A percentile compares a stretch with the other conserved stretches of the same genome.
Evolutionary conservation across 1,140 invertebrate species (phyloP).

Genomic region (Drosophila serrata): DNA sequence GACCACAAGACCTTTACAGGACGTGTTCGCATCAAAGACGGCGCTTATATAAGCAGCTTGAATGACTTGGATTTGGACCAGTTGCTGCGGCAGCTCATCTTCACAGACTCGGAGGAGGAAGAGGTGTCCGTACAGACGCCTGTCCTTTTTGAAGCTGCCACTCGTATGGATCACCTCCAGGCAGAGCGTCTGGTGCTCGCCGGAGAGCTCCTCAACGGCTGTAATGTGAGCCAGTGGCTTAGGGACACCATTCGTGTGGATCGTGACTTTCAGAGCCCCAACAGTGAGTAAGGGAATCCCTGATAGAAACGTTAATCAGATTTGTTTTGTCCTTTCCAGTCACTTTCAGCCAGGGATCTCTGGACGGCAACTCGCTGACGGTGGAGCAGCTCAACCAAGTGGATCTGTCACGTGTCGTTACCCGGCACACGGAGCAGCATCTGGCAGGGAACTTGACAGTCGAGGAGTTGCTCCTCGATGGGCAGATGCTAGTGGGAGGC

Average conservation of each 20-base stretch:
- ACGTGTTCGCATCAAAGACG: constrained; percentile 53
- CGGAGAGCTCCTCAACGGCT: constrained; percentile 57
- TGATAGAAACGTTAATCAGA: background rate
- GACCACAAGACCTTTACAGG: constrained; percentile 68
- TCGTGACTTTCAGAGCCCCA: constrained; percentile 24
- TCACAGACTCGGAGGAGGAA: constrained; percentile 33
- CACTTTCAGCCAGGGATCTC: constrained; percentile 50
- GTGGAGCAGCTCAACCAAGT: constrained; percentile 64
- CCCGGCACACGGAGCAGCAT: constrained; percentile 63
- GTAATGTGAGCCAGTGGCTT: constrained; percentile 67
- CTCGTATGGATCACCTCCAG: constrained; percentile 19
- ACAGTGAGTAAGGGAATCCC: constrained; percentile 16
- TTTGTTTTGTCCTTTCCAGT: constrained; percentile 11
- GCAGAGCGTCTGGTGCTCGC: constrained; percentile 22
- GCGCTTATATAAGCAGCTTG: constrained; percentile 46
- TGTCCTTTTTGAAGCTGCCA: constrained; percentile 47
- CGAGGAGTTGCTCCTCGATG: constrained; percentile 60
- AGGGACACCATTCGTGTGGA: constrained; percentile 68
- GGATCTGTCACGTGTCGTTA: constrained; percentile 60
- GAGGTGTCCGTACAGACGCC: constrained; percentile 42
- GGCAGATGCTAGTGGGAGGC: constrained; percentile 35
- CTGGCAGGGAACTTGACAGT: constrained; percentile 35
- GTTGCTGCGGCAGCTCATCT: constrained; percentile 50
- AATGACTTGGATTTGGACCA: constrained; percentile 51
- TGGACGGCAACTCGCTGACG: constrained; percentile 60